These are phyloP conservation scores for Triplophysa siluroides DNA, from an alignment of 2,113 vertebrate species.

Conservation along the genomic window DNA sequence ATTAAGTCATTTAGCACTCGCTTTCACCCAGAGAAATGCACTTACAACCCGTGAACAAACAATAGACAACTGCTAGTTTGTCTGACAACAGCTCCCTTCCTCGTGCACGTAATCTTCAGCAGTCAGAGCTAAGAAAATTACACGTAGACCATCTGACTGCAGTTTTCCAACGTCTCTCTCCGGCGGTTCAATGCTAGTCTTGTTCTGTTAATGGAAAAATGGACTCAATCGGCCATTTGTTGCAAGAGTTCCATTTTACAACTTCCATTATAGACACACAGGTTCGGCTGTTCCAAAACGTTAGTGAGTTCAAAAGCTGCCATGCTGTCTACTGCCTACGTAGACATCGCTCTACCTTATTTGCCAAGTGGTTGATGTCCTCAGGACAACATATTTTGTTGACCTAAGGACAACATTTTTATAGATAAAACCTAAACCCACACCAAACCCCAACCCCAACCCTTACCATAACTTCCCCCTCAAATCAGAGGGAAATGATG, in stretches of 20 bases:
- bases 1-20: conserved; percentile 24
- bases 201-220: conserved; percentile 24
- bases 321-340: not conserved
- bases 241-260: not conserved
- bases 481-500: no score
- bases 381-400: no score
- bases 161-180: not conserved
- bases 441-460: no score
- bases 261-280: not conserved
- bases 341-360: no score
- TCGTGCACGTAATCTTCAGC: not conserved
- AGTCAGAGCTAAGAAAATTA: conserved; percentile 9
- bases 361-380: no score
- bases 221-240: not conserved
- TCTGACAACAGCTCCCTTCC: not conserved
- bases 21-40: conserved; percentile 35
- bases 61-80: conserved; percentile 16
- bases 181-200: not conserved
- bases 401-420: no score
- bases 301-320: not conserved
- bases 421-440: no score
- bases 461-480: no score
- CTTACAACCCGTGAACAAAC: conserved; percentile 23
- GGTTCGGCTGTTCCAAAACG: not conserved
- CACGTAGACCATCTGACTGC: conserved; percentile 1